Evolutionary conservation across 1,140 invertebrate species (phyloP).

Genomic region (Ips typographus): DNA sequence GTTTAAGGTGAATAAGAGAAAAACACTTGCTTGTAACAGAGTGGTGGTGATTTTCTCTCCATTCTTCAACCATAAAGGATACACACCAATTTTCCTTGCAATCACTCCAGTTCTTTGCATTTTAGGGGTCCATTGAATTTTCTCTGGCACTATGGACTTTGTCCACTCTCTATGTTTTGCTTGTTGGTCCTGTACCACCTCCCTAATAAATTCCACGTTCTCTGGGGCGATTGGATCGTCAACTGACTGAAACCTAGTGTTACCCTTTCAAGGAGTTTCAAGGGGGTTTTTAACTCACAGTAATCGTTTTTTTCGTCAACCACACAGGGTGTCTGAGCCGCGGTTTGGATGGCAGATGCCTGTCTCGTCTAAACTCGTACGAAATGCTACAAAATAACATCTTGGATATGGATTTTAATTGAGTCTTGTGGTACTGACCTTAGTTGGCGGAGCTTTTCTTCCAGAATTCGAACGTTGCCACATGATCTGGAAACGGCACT

Average conservation of each 20-base stretch:
- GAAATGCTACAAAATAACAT: conserved; percentile 11
- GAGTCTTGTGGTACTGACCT: conserved; percentile 33
- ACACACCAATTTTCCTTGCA: conserved; percentile 89
- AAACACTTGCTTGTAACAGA: conserved; percentile 72
- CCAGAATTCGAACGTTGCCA: conserved; percentile 32
- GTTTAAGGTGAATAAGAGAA: neutral
- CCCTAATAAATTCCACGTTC: conserved; percentile 80
- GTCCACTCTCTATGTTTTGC: conserved; percentile 56
- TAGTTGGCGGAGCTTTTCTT: conserved; percentile 42
- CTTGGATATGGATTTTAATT: neutral
- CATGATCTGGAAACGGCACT: conserved; percentile 7
- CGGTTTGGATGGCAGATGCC: conserved; percentile 50
- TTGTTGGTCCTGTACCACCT: conserved; percentile 65
- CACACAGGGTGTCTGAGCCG: conserved; percentile 59
- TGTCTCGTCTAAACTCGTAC: conserved; percentile 37
- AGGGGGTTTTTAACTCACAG: conserved; percentile 51
- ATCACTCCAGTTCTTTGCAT: conserved; percentile 81
- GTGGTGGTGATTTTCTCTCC: conserved; percentile 79
- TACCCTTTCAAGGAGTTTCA: conserved; percentile 16
- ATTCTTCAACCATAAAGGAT: conserved; percentile 89
- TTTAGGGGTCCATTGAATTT: conserved; percentile 62
- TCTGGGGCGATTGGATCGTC: conserved; percentile 74
- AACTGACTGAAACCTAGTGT: conserved; percentile 56
- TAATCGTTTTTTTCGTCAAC: conserved; percentile 56
- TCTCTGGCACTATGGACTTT: conserved; percentile 56